These are phyloP conservation scores for Prostheceraeus crozeri DNA, from an alignment of 2,888 invertebrate species.

Conservation along the genomic window DNA sequence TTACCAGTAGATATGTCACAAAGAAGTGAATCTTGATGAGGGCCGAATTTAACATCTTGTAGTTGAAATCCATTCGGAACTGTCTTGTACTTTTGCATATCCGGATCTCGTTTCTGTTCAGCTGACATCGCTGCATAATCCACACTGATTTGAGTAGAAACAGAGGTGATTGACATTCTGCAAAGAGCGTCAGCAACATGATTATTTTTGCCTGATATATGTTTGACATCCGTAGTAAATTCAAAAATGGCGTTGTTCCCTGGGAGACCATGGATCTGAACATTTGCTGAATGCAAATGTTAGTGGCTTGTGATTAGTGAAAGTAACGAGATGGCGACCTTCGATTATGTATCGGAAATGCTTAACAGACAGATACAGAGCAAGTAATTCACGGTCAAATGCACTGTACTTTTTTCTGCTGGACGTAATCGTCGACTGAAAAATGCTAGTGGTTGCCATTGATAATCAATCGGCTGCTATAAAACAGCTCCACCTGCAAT, in stretches of 20 bases:
- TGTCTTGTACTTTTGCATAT: constrained; percentile 30
- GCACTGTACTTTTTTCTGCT: too few relatives aligned
- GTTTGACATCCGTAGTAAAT: constrained; percentile 50
- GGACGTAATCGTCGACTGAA: too few relatives aligned
- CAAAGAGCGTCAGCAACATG: constrained; percentile 30
- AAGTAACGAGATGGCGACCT: too few relatives aligned
- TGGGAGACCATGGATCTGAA: constrained; percentile 47
- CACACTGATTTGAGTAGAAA: constrained; percentile 18
- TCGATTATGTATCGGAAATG: too few relatives aligned
- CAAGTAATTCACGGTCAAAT: too few relatives aligned
- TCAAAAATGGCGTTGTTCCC: constrained; percentile 50
- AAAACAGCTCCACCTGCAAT: too few relatives aligned
- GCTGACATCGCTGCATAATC: constrained; percentile 21
- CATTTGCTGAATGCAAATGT: constrained; percentile 47
- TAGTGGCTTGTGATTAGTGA: constrained; percentile 45
- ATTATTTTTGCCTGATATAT: constrained; percentile 42
- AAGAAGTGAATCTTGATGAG: constrained; percentile 23
- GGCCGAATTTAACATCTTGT: neutral
- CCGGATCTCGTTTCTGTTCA: neutral
- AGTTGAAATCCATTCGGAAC: constrained; percentile 11
- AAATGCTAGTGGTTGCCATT: too few relatives aligned
- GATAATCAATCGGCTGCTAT: too few relatives aligned
- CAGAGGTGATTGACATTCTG: constrained; percentile 4
- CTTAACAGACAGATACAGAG: too few relatives aligned
- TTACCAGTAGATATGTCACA: constrained; percentile 34